phyloP scores from a whole-genome alignment of 1,140 invertebrate genomes.

The Drosophila truncata region DNA sequence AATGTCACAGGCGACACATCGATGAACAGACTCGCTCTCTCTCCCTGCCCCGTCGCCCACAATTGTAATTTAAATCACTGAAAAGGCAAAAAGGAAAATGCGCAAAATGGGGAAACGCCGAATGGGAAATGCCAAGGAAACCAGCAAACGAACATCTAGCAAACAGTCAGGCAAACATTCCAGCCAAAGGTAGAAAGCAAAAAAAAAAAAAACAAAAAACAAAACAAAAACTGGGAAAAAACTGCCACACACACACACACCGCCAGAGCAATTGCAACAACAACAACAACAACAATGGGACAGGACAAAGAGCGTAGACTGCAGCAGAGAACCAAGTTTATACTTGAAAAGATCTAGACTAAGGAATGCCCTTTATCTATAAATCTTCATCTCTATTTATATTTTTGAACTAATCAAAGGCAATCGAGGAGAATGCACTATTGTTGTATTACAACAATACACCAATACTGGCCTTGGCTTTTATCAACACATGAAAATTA shows the following conservation, averaged over 20 bases:
- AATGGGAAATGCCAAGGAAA: slow-evolving; percentile 23
- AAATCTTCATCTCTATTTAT: not conserved
- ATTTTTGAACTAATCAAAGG: too few species aligned
- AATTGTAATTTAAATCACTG: slow-evolving; percentile 47
- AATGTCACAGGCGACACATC: slow-evolving; percentile 53
- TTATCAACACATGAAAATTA: too few species aligned
- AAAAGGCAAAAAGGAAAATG: slow-evolving; percentile 19
- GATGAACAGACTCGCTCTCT: slow-evolving; percentile 40
- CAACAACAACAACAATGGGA: slow-evolving; percentile 38
- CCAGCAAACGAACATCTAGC: slow-evolving; percentile 39
- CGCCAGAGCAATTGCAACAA: slow-evolving; percentile 43
- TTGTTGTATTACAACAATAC: not conserved
- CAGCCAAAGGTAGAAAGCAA: slow-evolving; percentile 17
- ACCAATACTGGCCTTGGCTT: not conserved
- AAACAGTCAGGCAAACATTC: slow-evolving; percentile 40
- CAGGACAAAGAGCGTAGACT: slow-evolving; percentile 11
- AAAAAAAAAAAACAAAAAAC: slow-evolving; percentile 8
- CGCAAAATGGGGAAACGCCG: not conserved
- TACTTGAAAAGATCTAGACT: not conserved
- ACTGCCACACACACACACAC: slow-evolving; percentile 1
- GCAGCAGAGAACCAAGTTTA: not conserved
- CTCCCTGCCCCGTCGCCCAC: not conserved
- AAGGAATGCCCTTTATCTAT: not conserved
- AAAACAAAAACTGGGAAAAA: slow-evolving; percentile 15
- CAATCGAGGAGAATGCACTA: not conserved